Conservation (phyloP, 2,888 invertebrate genomes). For the Cabera pusaria region DNA sequence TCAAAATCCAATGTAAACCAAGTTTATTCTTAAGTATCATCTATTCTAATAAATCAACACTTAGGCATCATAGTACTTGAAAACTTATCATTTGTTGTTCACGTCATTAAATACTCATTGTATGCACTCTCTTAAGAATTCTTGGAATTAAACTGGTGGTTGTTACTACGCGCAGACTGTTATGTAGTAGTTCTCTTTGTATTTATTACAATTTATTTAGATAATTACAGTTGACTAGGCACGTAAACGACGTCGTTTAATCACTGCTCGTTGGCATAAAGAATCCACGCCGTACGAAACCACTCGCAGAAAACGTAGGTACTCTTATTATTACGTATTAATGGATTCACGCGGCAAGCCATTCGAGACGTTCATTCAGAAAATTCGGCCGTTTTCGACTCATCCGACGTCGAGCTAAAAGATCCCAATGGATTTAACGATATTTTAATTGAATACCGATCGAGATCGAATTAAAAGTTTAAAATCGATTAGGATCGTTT, state of each 20-base stretch:
- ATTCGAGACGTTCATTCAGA: slow-evolving; percentile 15
- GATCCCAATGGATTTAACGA: slow-evolving; percentile 20
- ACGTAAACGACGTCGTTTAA: too few species aligned
- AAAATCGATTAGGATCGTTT: slow-evolving; percentile 20
- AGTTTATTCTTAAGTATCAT: too few species aligned
- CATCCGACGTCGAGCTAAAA: background rate
- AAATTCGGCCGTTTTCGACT: slow-evolving; percentile 1
- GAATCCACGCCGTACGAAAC: too few species aligned
- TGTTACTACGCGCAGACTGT: slow-evolving; percentile 15
- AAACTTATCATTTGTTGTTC: slow-evolving; percentile 3
- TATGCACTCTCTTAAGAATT: slow-evolving; percentile 10
- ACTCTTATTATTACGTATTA: background rate
- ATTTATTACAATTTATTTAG: slow-evolving; percentile 31
- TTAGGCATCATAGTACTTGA: too few species aligned
- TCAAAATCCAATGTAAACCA: too few species aligned
- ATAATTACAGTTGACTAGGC: slow-evolving; percentile 18
- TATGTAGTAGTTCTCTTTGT: slow-evolving; percentile 27
- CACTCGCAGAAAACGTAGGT: too few species aligned
- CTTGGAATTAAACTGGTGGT: slow-evolving; percentile 1
- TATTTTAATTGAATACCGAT: too few species aligned
- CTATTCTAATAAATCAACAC: slow-evolving; percentile 1
- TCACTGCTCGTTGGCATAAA: too few species aligned
- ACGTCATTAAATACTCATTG: slow-evolving; percentile 2
- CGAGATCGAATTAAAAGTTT: slow-evolving; percentile 33
- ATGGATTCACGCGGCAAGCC: slow-evolving; percentile 10